Conservation (phyloP, 2,888 invertebrate species). For the Aphidius colemani region DNA sequence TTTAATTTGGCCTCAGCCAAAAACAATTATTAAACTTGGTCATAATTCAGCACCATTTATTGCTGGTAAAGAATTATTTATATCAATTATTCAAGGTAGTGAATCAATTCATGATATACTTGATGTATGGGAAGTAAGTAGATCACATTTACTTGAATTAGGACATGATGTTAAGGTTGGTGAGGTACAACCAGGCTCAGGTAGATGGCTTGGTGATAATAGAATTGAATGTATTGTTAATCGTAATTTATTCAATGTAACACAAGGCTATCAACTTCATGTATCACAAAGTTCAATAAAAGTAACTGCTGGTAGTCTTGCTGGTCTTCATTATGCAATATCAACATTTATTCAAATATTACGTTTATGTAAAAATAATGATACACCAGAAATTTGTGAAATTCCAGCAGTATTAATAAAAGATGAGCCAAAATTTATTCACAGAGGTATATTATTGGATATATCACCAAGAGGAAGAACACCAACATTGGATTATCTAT, state of each 20-base stretch:
- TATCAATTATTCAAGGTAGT: slow-evolving; percentile 60
- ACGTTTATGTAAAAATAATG: slow-evolving; percentile 57
- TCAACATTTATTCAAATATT: slow-evolving; percentile 65
- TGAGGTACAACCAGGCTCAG: slow-evolving; percentile 59
- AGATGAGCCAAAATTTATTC: slow-evolving; percentile 65
- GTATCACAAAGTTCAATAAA: slow-evolving; percentile 62
- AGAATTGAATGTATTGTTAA: slow-evolving; percentile 64
- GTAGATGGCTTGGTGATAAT: slow-evolving; percentile 53
- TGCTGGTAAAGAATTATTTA: slow-evolving; percentile 60
- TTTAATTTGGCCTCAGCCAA: slow-evolving; percentile 67
- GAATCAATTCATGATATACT: slow-evolving; percentile 59
- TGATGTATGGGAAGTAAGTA: slow-evolving; percentile 63
- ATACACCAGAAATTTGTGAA: slow-evolving; percentile 50
- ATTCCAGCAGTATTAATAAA: slow-evolving; percentile 62
- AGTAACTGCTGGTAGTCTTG: slow-evolving; percentile 64
- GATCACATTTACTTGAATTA: slow-evolving; percentile 58
- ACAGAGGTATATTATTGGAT: slow-evolving; percentile 66
- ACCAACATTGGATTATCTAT: slow-evolving; percentile 62
- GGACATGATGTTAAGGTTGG: slow-evolving; percentile 61
- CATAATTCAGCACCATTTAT: slow-evolving; percentile 59
- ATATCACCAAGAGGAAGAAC: slow-evolving; percentile 65
- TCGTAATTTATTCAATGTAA: slow-evolving; percentile 59
- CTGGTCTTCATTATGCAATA: slow-evolving; percentile 65
- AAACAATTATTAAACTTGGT: slow-evolving; percentile 62
- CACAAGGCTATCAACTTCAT: slow-evolving; percentile 63